Conservation (phyloP, 2,888 invertebrate genomes). For the Ischnura elegans region DNA sequence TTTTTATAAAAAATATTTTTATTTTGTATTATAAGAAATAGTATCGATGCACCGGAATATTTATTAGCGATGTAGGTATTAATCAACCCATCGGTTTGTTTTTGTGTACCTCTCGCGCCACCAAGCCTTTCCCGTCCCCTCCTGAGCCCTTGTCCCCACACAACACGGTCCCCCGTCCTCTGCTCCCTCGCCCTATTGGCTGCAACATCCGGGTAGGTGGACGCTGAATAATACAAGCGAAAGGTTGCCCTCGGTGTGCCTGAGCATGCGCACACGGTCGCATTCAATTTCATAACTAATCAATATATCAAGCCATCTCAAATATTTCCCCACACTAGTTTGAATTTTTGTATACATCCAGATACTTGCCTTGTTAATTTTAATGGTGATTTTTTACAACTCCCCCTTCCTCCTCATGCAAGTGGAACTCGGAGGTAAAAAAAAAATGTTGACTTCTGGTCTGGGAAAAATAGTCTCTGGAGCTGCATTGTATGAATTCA, state of each 20-base stretch:
- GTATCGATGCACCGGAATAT: too few species aligned
- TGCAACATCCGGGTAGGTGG: slow-evolving; percentile 62
- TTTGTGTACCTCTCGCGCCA: too few species aligned
- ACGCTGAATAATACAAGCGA: slow-evolving; percentile 63
- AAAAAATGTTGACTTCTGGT: not conserved
- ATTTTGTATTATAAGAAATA: too few species aligned
- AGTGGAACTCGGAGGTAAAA: not conserved
- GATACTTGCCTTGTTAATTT: slow-evolving; percentile 26
- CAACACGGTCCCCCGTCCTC: not conserved
- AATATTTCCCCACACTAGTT: slow-evolving; percentile 40
- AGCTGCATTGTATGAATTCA: not conserved
- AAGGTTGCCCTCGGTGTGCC: slow-evolving; percentile 36
- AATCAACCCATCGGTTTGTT: too few species aligned
- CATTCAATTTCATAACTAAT: slow-evolving; percentile 66
- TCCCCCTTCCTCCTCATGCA: not conserved
- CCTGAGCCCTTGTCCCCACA: not conserved
- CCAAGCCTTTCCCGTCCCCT: not conserved
- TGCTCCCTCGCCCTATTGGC: not conserved
- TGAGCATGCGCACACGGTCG: slow-evolving; percentile 44
- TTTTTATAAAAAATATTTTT: too few species aligned
- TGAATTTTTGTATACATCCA: not conserved
- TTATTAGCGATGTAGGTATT: too few species aligned
- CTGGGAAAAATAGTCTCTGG: not conserved
- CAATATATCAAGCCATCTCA: slow-evolving; percentile 59
- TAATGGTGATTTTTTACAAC: not conserved